Evolutionary conservation across 2,113 vertebrate species (phyloP), one percentile per base, ranked within the genome.

Genomic region (Dicerorhinus sumatrensis): DNA sequence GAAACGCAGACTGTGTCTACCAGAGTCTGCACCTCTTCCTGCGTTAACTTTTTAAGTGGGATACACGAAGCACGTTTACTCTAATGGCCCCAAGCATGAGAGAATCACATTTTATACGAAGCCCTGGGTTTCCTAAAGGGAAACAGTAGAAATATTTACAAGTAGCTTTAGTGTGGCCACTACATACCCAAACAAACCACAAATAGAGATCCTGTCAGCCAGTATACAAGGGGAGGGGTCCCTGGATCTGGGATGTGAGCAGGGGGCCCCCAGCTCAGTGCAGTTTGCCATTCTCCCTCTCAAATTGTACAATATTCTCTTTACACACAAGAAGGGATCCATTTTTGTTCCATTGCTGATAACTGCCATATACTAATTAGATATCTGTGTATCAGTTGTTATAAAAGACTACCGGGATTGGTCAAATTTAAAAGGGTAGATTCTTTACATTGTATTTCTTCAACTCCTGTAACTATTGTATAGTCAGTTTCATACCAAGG

Each of bases 11-110:
- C 97, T 42, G 85, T 85, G 88, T 86, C 96, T 96, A 39, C 85
- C 65, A 63, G 86, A 96, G 96, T 97, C 96, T 97, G 89, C 62
- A 29, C 60, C 89, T 96, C 97, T 97, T 98, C 98, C 97, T 96
- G 96, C 67, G 46, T 89, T 94, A 36, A 56, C 84, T 93, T 92
- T 94, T 93, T 92, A 97, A 97, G 93, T 96, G 96, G 88, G 81
- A 70, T 65, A 54, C 89, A 42, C 1, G 7, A 33, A 97, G 93
- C 77, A 58, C 92, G 1, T 83, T 97, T 89, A 92, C 88, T 81
- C 92, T 92, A 89, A 93, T 92, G 96, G 96, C 96, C 86, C 94
- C 65, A 80, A 96, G 80, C 77, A 81, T 48, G 91, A 96, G 94
- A 83, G 92, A 92, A 82, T 96, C 91, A 75, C 94, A 63, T 88